Percentiles rank a stretch among this genome's conserved stretches.
Evolutionary conservation across 2,797 vertebrate species (phyloP).

Genomic region (Pseudochirops corinnae): DNA sequence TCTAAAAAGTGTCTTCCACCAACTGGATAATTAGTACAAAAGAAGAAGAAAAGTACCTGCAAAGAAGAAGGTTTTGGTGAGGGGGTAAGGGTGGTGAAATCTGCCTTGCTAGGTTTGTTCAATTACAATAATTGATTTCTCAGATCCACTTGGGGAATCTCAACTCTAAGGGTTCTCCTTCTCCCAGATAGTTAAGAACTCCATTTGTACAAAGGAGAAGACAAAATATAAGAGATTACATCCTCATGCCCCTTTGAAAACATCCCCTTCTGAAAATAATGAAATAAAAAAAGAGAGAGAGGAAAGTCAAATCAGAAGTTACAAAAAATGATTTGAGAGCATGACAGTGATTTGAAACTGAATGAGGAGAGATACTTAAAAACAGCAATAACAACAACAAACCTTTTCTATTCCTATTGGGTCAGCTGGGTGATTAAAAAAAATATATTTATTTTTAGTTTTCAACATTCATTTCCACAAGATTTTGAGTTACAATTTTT

Average conservation of each 20-base stretch:
- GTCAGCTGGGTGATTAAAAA: background rate
- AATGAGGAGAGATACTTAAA: background rate
- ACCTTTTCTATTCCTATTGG: background rate
- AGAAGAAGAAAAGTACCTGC: slow-evolving; percentile 42
- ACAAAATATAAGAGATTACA: slow-evolving; percentile 19
- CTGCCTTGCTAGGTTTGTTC: background rate
- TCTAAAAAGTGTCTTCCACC: background rate
- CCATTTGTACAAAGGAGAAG: background rate
- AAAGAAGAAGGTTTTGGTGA: slow-evolving; percentile 3
- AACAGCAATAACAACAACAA: too few relatives aligned
- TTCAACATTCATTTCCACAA: too few relatives aligned
- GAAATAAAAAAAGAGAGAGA: background rate
- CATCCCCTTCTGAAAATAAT: background rate
- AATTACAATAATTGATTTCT: slow-evolving; percentile 28
- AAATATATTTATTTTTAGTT: too few relatives aligned
- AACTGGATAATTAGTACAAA: slow-evolving; percentile 65
- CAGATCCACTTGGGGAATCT: slow-evolving; percentile 53
- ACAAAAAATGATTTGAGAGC: slow-evolving; percentile 7
- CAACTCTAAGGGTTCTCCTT: background rate
- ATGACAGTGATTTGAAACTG: background rate
- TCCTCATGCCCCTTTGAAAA: slow-evolving; percentile 14
- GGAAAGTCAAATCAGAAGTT: background rate
- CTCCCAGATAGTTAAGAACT: slow-evolving; percentile 7
- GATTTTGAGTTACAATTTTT: too few relatives aligned
- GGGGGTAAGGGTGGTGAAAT: background rate